Evolutionary conservation across 2,797 vertebrate genomes (phyloP).

Genomic region (Danio albolineatus): DNA sequence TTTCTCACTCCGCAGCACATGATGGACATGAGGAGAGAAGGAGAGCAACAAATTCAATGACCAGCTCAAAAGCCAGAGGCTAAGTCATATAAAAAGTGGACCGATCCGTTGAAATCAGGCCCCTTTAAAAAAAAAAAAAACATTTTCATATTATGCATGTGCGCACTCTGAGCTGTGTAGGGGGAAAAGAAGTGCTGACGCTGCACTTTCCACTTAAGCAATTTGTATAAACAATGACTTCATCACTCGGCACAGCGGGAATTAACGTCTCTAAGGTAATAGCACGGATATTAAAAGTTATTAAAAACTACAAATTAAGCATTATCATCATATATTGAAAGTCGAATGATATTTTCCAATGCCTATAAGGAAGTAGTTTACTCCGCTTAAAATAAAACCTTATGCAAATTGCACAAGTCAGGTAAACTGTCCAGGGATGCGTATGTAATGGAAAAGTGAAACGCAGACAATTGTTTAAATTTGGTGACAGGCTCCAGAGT

Average conservation of each 20-base stretch:
- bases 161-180: conserved; percentile 29
- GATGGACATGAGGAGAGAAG: conserved; percentile 16
- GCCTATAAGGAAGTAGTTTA: conserved; percentile 8
- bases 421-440: background rate
- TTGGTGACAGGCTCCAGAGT: conserved; percentile 11
- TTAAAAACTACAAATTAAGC: conserved; percentile 16
- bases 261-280: conserved; percentile 29
- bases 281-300: conserved; percentile 36
- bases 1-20: conserved; percentile 18
- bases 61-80: conserved; percentile 18
- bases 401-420: background rate
- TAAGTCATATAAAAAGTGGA: conserved; percentile 38
- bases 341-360: conserved; percentile 14
- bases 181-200: conserved; percentile 43
- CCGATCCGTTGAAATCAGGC: conserved; percentile 1
- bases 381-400: background rate
- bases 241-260: conserved; percentile 23
- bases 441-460: conserved; percentile 15
- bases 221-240: conserved; percentile 53
- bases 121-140: background rate
- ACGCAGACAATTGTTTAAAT: background rate
- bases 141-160: conserved; percentile 36
- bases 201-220: conserved; percentile 46
- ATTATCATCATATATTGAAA: conserved; percentile 13
- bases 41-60: conserved; percentile 28